phyloP scores from a whole-genome alignment of 2,113 vertebrate species.

The Sminthopsis crassicaudata region DNA sequence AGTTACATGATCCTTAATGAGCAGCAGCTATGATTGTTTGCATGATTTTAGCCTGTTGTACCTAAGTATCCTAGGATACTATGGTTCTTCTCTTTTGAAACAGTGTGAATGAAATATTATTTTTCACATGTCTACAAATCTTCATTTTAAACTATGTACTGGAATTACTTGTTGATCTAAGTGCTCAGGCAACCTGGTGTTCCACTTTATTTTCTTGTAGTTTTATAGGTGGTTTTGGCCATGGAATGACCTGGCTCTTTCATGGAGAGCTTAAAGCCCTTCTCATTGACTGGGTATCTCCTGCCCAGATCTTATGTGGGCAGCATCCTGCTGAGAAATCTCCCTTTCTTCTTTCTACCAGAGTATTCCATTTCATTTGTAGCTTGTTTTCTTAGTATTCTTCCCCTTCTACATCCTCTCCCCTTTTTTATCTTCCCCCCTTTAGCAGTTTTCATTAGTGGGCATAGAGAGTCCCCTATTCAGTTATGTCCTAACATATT shows the following conservation, averaged over 20 bases:
- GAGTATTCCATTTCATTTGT: not conserved
- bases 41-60: not conserved
- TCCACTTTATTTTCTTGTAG: constrained; percentile 6
- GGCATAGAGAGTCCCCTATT: not conserved
- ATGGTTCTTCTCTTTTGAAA: not conserved
- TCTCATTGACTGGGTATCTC: not conserved
- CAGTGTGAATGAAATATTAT: constrained; percentile 1
- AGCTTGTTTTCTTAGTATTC: not conserved
- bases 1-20: constrained; percentile 26
- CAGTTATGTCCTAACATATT: constrained; percentile 11
- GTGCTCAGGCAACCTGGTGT: not conserved
- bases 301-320: not conserved
- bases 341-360: not conserved
- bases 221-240: not conserved
- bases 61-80: not conserved
- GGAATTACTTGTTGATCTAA: constrained; percentile 5
- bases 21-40: constrained; percentile 19
- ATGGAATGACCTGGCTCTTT: not conserved
- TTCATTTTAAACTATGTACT: not conserved
- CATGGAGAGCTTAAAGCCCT: not conserved
- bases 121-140: not conserved
- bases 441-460: not conserved
- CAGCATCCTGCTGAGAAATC: not conserved
- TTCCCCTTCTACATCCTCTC: not conserved
- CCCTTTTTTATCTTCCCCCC: not conserved